Evolutionary conservation across 2,797 vertebrate genomes (phyloP), one percentile per base, ranked within the genome.

Genomic region (Clamator glandarius): DNA sequence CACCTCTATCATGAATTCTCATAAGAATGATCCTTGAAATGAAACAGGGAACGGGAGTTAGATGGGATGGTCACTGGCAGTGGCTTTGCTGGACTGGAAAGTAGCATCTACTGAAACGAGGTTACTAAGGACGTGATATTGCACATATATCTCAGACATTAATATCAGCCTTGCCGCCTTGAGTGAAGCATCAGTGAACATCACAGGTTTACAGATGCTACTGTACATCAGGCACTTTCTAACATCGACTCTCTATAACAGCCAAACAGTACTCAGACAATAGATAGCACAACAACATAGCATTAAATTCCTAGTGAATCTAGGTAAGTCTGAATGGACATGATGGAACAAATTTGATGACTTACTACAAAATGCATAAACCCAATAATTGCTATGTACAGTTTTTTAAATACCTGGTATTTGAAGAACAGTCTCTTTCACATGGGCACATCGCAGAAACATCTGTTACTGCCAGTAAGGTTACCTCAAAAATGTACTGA

Each of bases 381-480:
- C 8, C 36, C 16, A 11, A 15, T 67, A 72, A 75, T 26, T 67
- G 66, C 24, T 12, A n/a, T 2, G 20, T 12, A 48, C 7, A 29
- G n/a, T 8, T 84, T 87, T 78, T 78, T 1, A 89, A 85, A 79
- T 21, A 57, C 4, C n/a, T 24, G 6, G 5, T 55, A 59, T 31
- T 36, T 73, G 48, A 84, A 66, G 15, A 64, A 35, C 25, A 84
- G 55, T 31, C 67, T 35, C 17, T 78, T 57, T 54, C 69, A 73
- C 25, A 10, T 17, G n/a, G 13, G n/a, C 31, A 12, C 0, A 0
- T 15, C 26, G 81, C 2, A 1, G 15, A 89, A 91, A 70, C 12
- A 52, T 52, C 48, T 76, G 25, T 31, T 69, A 57, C 0, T 1
- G 10, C 4, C 41, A 76, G 11, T 61, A 39, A 54, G 26, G 46